Conservation (phyloP, 2,797 vertebrate species). For the Ctenopoma multispine region DNA sequence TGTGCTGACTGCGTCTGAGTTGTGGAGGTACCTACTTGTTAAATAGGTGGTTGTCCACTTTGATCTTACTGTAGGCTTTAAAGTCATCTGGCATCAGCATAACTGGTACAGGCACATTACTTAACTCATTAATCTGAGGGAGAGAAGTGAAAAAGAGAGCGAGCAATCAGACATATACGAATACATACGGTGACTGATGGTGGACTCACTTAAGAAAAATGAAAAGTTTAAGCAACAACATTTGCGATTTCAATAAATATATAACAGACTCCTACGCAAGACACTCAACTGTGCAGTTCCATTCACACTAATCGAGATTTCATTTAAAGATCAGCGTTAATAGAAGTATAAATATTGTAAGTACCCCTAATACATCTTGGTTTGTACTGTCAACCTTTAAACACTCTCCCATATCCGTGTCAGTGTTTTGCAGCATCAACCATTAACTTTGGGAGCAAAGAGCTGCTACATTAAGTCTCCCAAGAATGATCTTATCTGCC, state of each 20-base stretch:
- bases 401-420: slow-evolving; percentile 17
- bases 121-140: slow-evolving; percentile 93
- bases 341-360: background rate
- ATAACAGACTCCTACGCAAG: slow-evolving; percentile 22
- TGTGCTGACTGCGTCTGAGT: slow-evolving; percentile 4
- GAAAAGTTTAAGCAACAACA: slow-evolving; percentile 11
- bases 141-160: slow-evolving; percentile 39
- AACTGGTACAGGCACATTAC: slow-evolving; percentile 95
- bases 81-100: slow-evolving; percentile 98
- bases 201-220: background rate
- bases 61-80: slow-evolving; percentile 98
- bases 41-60: slow-evolving; percentile 98
- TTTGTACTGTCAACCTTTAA: background rate
- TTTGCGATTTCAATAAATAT: background rate
- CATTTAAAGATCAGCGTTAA: background rate
- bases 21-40: slow-evolving; percentile 90
- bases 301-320: slow-evolving; percentile 8
- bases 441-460: slow-evolving; percentile 48
- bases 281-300: background rate
- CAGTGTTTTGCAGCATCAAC: slow-evolving; percentile 34
- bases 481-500: slow-evolving; percentile 47
- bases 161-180: slow-evolving; percentile 35
- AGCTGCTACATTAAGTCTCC: background rate
- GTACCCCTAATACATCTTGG: slow-evolving; percentile 1
- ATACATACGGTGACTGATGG: slow-evolving; percentile 18